Evolutionary conservation across 2,113 vertebrate species (phyloP), one percentile per base, ranked within the genome.

Genomic region (Meles meles): DNA sequence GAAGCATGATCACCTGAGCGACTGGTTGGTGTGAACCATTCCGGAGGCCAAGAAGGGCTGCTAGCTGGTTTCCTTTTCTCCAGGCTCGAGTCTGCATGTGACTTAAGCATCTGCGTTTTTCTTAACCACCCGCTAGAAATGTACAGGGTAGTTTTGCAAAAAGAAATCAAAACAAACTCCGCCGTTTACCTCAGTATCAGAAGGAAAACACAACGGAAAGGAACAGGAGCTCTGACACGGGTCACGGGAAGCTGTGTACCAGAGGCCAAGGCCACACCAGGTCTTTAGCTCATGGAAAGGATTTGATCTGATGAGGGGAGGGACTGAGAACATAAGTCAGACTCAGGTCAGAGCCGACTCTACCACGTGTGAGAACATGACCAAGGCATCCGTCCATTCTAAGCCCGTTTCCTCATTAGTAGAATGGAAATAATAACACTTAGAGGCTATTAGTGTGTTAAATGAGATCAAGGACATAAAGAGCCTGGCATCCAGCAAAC

Each of bases 161-260:
- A 67, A 76, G 80, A 88, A 94, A 87, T 29, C 25, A 65, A 80
- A 25, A 49, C 80, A 76, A 23, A 23, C 17, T 31, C 37, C 61
- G 20, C 59, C 21, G 74, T 94, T 67, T 86, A 69, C 59, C 61
- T 90, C 81, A 65, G 14, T 23, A 67, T 96, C 92, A 82, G 67
- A 95, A 97, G 89, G 91, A 79, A 89, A 96, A 96, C 18, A 20
- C 42, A 89, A 42, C 2, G 4, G 74, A 47, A 76, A 47, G 42
- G 74, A 77, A 18, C 42, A 1, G 23, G 37, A 42, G 27, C 37
- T 74, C 71, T 42, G 39, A 74, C 39, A 65, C 0, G 0, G 76
- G 52, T 65, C 7, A 11, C 2, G 5, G 83, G 61, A 91, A 76
- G 39, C 37, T 59, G 15, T 13, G 17, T 25, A 29, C 4, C 1